Percentiles rank a stretch among this genome's conserved stretches.
Evolutionary conservation across 2,888 invertebrate genomes (phyloP).

Genomic region (Pseudococcus longispinus): DNA sequence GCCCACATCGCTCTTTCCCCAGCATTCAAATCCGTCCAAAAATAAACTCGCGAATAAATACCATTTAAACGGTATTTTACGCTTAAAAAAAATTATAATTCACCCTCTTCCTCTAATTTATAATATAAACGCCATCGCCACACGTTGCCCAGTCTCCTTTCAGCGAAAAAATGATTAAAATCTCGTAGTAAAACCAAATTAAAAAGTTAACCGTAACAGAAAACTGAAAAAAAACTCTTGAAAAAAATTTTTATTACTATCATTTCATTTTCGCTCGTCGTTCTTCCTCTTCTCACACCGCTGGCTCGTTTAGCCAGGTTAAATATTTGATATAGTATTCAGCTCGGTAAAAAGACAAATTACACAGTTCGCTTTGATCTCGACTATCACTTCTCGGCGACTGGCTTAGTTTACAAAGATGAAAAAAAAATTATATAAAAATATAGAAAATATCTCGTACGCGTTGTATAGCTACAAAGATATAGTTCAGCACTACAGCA

Average conservation of each 20-base stretch:
- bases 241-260: background rate
- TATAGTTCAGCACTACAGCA: background rate
- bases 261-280: background rate
- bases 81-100: background rate
- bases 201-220: slow-evolving; percentile 2
- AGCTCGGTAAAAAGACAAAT: background rate
- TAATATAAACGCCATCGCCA: background rate
- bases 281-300: background rate
- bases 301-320: background rate
- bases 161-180: background rate
- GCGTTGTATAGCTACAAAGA: background rate
- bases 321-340: slow-evolving; percentile 11
- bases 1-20: background rate
- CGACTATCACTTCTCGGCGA: background rate
- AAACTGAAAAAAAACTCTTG: background rate
- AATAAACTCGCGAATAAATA: background rate
- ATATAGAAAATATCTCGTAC: background rate
- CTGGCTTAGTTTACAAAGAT: background rate
- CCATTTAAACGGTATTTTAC: background rate
- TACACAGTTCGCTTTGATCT: slow-evolving; percentile 21
- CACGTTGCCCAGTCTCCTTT: background rate
- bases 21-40: background rate
- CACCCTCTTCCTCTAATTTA: background rate
- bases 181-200: background rate
- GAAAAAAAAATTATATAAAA: background rate